A percentile compares a stretch with the other conserved stretches of the same genome.
Evolutionary conservation across 2,888 invertebrate genomes (phyloP).

Genomic region (Dicycla oo): DNA sequence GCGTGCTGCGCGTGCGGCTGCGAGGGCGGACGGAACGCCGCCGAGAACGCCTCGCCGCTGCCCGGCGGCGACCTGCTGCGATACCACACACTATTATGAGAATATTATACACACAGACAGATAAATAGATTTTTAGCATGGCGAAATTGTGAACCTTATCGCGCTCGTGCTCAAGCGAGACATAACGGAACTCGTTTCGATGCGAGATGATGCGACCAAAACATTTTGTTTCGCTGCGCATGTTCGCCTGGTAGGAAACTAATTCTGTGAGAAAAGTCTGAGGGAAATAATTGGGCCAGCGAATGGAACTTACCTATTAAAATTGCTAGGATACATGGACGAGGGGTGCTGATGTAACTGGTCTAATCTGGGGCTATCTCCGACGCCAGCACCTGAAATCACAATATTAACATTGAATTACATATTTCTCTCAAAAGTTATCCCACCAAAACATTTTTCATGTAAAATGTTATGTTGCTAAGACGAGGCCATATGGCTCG

Average conservation of each 20-base stretch:
- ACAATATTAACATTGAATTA: conserved; percentile 8
- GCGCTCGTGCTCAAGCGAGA: too few relatives aligned
- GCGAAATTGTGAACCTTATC: neutral
- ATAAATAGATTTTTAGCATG: too few relatives aligned
- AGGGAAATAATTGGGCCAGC: neutral
- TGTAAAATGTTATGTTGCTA: too few relatives aligned
- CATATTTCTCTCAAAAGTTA: neutral
- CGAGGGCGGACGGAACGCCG: conserved; percentile 77
- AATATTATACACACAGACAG: neutral
- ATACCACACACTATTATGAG: neutral
- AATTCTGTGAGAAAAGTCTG: neutral
- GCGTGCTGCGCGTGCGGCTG: conserved; percentile 64
- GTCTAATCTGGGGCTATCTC: conserved; percentile 85
- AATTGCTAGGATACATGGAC: conserved; percentile 86
- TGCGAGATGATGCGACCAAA: neutral
- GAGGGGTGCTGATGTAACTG: conserved; percentile 84
- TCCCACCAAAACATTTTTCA: too few relatives aligned
- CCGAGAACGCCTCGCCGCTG: conserved; percentile 71
- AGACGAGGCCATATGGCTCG: too few relatives aligned
- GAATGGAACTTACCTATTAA: conserved; percentile 78
- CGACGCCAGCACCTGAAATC: conserved; percentile 75
- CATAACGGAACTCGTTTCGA: too few relatives aligned
- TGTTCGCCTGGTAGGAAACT: too few relatives aligned
- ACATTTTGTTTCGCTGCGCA: neutral
- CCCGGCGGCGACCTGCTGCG: conserved; percentile 77